Evolutionary conservation across 2,797 vertebrate species (phyloP), one percentile per base, ranked within the genome.

Genomic region (Bovichtus variegatus): DNA sequence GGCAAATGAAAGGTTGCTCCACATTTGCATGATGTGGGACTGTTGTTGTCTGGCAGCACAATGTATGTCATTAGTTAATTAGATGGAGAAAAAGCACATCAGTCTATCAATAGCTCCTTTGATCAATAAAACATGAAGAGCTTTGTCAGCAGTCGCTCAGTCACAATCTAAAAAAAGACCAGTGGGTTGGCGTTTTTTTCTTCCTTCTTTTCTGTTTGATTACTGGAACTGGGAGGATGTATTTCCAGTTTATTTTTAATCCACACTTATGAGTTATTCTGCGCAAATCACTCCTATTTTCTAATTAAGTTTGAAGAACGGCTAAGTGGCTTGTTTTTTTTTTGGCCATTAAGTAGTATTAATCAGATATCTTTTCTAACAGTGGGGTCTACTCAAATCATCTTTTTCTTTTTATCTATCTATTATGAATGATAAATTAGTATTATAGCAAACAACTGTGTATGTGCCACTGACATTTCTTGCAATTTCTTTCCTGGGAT

Each of bases 81-180:
- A 84, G 80, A 82, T 11, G 78, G 71, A 82, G 81, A 70, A 59
- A 34, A 75, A 78, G 79, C 71, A 70, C 72, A 67, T 70, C 60
- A 8, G 10, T 78, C 80, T 46, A 85, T 88, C 83, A 79, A 60
- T 58, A 70, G 50, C 21, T 62, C 3, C 81, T 93, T 93, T 94
- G 87, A 93, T 93, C 82, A 89, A 91, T 83, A 85, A 92, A 88
- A 89, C 81, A 93, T 89, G 78, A 81, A 68, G 63, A 64, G 71
- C 76, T 88, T 83, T 83, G 83, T 91, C 71, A 87, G 85, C 60
- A 73, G 68, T 83, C 43, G 25, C 29, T 79, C 59, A 74, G 59
- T 76, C 57, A 59, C 36, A 36, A 41, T 76, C 44, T 34, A 74
- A 60, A 82, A 79, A 77, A 71, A 54, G 25, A 68, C 6, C 5